Evolutionary conservation across 1,140 invertebrate genomes (phyloP), one percentile per base, ranked within the genome.

Genomic region (Rhagoletis zephyria): DNA sequence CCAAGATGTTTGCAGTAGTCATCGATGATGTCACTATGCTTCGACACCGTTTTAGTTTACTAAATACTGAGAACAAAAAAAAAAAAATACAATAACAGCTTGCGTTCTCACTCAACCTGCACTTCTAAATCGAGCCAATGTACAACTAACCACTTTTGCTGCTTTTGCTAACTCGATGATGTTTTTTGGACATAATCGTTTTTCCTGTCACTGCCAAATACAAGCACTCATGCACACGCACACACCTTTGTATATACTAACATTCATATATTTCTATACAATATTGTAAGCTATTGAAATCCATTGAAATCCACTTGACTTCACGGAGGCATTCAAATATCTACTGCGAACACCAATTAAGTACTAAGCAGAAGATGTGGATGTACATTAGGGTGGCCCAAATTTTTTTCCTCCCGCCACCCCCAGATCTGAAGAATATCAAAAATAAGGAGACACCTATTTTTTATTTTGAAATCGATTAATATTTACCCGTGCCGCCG

Each of bases 1-100:
- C 0, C 48, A 81, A 56, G 51, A 16, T 59, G 45, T 81, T 81
- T 51, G 19, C n/a, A n/a, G 67, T 42, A 48, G 42, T 74, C 67
- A 74, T 16, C 42, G 42, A 74, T 74, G 67, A 74, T 74, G 42
- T 74, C 67, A 74, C 67, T 6, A 48, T 12, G 67, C 42, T 74
- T 74, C 4, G 16, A 45, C 67, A 74, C 42, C 12, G 42, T 48
- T 74, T 10, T 42, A 9, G 42, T 74, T 16, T 74, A 42, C 16
- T 12, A 14, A 16, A 63, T 63, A 63, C 10, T 63, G 16, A 12
- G 2, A 5, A 45, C 45, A 74, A 74, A 74, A 74, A 74, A 74
- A 74, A 74, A 40, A n/a, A 63, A 14, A n/a, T 14, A 74, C 16
- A 74, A 16, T 45, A 2, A 0, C 45, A 45, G 40, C 42, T 7